phyloP scores from a whole-genome alignment of 2,797 vertebrate species.

The Balearica regulorum region DNA sequence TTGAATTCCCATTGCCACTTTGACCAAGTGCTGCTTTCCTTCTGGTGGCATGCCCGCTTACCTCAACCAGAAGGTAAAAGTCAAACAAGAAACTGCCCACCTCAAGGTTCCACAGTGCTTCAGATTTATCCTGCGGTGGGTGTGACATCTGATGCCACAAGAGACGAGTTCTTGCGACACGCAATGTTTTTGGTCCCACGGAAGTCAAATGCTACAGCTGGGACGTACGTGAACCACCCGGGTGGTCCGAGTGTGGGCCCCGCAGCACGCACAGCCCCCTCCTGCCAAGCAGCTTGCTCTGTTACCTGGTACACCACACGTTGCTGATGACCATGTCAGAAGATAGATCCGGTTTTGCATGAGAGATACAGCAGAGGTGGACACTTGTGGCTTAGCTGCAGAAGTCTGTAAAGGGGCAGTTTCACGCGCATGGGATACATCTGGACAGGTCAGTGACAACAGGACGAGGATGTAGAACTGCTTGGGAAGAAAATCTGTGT shows the following conservation, averaged over 20 bases:
- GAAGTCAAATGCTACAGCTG: background rate
- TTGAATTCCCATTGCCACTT: background rate
- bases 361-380: background rate
- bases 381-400: background rate
- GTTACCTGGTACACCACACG: background rate
- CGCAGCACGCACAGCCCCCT: background rate
- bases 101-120: background rate
- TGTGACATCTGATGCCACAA: background rate
- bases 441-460: background rate
- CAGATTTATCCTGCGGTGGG: background rate
- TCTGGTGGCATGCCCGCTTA: background rate
- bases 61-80: background rate
- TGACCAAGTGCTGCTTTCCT: background rate
- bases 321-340: background rate
- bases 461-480: fast-evolving
- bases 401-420: background rate
- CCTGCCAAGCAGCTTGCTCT: background rate
- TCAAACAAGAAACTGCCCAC: background rate
- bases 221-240: background rate
- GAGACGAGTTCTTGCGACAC: background rate
- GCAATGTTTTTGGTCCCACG: background rate
- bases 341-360: background rate
- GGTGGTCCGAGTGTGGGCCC: fast-evolving
- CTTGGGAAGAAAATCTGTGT: background rate
- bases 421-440: background rate